These are phyloP conservation scores for Pseudotriccus pelzelni DNA, from an alignment of 2,797 vertebrate genomes.

Conservation along the genomic window DNA sequence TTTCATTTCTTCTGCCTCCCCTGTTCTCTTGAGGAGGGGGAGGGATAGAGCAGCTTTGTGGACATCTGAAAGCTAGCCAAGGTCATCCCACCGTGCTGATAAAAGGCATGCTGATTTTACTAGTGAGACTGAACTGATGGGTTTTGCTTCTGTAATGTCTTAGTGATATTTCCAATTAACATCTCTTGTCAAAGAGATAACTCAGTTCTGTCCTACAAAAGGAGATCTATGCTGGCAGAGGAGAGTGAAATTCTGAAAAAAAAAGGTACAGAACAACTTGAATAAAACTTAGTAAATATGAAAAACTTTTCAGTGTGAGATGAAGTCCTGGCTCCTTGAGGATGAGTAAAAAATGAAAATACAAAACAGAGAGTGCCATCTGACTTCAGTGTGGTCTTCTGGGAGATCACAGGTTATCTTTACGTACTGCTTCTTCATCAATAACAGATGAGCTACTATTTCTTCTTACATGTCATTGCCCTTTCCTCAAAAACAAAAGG, in stretches of 20 bases:
- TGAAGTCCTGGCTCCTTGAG: conserved; percentile 31
- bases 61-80: background rate
- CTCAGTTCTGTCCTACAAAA: background rate
- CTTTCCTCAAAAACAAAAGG: conserved; percentile 49
- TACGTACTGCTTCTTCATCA: conserved; percentile 55
- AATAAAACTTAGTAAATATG: conserved; percentile 1
- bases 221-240: background rate
- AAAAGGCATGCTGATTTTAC: background rate
- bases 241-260: background rate
- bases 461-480: conserved; percentile 57
- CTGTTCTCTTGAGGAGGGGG: background rate
- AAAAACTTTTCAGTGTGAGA: conserved; percentile 4
- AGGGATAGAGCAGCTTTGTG: background rate
- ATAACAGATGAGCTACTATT: conserved; percentile 69
- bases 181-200: background rate
- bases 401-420: conserved; percentile 53
- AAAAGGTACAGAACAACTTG: background rate
- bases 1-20: background rate
- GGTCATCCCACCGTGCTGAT: background rate
- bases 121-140: background rate
- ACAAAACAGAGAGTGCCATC: conserved; percentile 50
- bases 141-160: background rate
- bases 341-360: conserved; percentile 40
- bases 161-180: background rate
- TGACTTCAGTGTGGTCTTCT: conserved; percentile 31